Evolutionary conservation across 2,113 vertebrate genomes (phyloP).

Genomic region (Atherinomorus stipes): DNA sequence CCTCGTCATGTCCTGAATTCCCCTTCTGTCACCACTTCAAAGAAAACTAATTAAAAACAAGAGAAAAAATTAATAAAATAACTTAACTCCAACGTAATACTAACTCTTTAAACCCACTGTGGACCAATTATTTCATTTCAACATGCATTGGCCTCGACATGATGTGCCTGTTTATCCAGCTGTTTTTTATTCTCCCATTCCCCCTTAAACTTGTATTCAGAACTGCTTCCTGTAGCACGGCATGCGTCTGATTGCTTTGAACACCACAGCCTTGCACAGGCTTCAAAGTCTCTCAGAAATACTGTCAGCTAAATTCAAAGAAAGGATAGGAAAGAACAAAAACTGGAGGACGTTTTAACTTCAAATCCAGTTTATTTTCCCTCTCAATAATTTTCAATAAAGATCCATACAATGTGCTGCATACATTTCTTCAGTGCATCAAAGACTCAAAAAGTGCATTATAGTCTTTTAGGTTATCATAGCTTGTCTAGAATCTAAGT

Average conservation of each 20-base stretch:
- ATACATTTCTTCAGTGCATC: no score
- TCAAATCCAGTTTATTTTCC: not conserved
- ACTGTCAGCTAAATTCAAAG: constrained; percentile 48
- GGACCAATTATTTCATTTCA: no score
- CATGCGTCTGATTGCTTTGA: constrained; percentile 40
- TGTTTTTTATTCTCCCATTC: not conserved
- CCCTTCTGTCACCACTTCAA: no score
- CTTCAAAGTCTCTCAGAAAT: constrained; percentile 55
- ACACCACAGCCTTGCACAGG: constrained; percentile 36
- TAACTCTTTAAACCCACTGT: no score
- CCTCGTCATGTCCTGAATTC: no score
- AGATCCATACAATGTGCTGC: no score
- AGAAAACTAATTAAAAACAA: no score
- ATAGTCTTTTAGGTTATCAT: not conserved
- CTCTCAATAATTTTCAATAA: no score
- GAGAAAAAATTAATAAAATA: no score
- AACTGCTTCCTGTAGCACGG: constrained; percentile 31
- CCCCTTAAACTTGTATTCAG: constrained; percentile 19
- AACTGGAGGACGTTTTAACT: not conserved
- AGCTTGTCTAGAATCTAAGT: not conserved
- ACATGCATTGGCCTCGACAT: not conserved
- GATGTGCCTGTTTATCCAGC: constrained; percentile 26
- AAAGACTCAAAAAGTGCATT: no score
- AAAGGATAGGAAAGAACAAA: constrained; percentile 14
- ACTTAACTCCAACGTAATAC: no score